Evolutionary conservation across 2,888 invertebrate species (phyloP).

Genomic region (Charanyca ferruginea): DNA sequence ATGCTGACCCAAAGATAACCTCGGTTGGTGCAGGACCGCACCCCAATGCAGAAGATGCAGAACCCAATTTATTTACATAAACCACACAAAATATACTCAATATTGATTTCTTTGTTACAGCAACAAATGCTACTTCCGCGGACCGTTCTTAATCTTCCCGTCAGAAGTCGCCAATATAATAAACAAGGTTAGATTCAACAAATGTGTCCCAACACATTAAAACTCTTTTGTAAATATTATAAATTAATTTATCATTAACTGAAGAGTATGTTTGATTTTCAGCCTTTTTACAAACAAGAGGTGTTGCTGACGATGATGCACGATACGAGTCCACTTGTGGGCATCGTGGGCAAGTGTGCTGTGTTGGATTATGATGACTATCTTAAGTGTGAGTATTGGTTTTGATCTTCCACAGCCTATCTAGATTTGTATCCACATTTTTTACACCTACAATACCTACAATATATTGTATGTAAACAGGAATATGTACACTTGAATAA

Average conservation of each 20-base stretch:
- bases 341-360: constrained; percentile 97
- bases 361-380: constrained; percentile 98
- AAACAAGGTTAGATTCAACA: constrained; percentile 86
- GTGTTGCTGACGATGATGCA: constrained; percentile 97
- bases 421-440: too few relatives aligned
- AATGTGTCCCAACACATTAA: constrained; percentile 6
- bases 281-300: constrained; percentile 98
- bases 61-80: background rate
- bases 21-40: too few relatives aligned
- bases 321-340: constrained; percentile 97
- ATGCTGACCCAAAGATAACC: too few relatives aligned
- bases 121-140: constrained; percentile 97
- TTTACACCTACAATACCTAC: too few relatives aligned
- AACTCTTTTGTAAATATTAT: background rate
- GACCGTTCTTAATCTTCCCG: constrained; percentile 98
- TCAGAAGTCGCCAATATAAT: constrained; percentile 96
- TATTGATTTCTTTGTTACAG: constrained; percentile 86
- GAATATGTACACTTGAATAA: too few relatives aligned
- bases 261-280: constrained; percentile 71
- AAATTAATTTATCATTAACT: constrained; percentile 59
- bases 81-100: background rate
- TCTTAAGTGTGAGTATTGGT: constrained; percentile 93
- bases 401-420: background rate
- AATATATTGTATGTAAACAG: too few relatives aligned
- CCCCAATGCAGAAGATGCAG: too few relatives aligned